A percentile compares a stretch with the other conserved stretches of the same genome.
phyloP scores from a whole-genome alignment of 2,888 invertebrate genomes.

The Ectemnius cavifrons region DNA sequence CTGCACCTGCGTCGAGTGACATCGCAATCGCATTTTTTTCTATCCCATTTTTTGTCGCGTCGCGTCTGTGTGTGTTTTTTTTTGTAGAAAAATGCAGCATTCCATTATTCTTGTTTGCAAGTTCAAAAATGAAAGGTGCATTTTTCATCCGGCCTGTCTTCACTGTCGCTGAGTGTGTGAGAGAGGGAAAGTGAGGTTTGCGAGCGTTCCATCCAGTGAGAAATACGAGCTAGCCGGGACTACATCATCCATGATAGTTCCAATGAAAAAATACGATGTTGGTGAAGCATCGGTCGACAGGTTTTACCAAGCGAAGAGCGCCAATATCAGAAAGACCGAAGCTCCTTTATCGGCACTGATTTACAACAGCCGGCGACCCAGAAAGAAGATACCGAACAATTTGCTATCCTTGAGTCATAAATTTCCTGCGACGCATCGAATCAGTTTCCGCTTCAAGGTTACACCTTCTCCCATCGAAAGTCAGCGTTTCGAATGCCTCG shows the following conservation, averaged over 20 bases:
- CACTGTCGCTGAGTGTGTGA: too few species aligned
- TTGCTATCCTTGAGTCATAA: conserved; percentile 2
- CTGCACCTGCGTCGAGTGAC: too few species aligned
- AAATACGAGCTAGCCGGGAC: too few species aligned
- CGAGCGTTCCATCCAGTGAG: too few species aligned
- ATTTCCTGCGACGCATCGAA: neutral
- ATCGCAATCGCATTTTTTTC: too few species aligned
- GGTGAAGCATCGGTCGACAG: conserved; percentile 8
- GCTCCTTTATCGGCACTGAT: conserved; percentile 29
- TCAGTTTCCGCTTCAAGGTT: conserved; percentile 3
- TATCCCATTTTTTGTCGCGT: too few species aligned
- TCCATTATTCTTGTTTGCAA: too few species aligned
- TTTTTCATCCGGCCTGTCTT: too few species aligned
- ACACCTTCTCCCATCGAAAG: neutral
- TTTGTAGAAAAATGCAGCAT: too few species aligned
- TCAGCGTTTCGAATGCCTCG: neutral
- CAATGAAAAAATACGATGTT: conserved; percentile 6
- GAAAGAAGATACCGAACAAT: conserved; percentile 9
- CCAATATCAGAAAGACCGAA: conserved; percentile 15
- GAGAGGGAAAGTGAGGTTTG: too few species aligned
- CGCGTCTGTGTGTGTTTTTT: too few species aligned
- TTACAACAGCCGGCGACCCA: conserved; percentile 17
- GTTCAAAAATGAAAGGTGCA: too few species aligned
- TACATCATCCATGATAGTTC: neutral
- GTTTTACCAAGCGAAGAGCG: conserved; percentile 6